phyloP scores from a whole-genome alignment of 2,113 vertebrate species.

The Podarcis cretensis region DNA sequence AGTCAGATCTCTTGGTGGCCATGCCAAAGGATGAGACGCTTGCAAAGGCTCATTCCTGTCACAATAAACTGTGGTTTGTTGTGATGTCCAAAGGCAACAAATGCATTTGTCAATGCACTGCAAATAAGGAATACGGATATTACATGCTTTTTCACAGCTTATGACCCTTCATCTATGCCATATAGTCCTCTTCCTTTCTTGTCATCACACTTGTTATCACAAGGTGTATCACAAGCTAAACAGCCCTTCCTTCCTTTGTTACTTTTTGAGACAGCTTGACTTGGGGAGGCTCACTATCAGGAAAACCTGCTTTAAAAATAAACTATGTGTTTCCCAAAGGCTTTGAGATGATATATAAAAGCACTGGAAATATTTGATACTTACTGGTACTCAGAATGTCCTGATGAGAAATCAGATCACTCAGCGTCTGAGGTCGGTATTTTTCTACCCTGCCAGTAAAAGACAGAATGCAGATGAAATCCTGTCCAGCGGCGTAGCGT shows the following conservation, averaged over 20 bases:
- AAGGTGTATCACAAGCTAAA: neutral
- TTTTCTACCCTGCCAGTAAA: conserved; percentile 90
- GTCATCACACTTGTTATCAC: neutral
- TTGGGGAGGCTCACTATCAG: neutral
- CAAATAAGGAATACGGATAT: too few species aligned
- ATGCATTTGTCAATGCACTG: neutral
- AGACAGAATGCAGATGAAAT: neutral
- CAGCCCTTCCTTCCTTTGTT: neutral
- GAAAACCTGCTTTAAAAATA: neutral
- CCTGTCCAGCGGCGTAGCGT: too few species aligned
- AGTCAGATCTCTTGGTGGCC: neutral
- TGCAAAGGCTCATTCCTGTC: neutral
- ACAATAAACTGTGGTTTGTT: neutral
- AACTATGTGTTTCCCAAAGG: neutral
- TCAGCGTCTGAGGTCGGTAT: conserved; percentile 90
- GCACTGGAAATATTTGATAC: neutral
- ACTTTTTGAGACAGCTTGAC: neutral
- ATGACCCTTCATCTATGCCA: neutral
- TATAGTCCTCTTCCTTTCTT: neutral
- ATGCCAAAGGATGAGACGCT: neutral
- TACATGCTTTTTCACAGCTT: neutral
- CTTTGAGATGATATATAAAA: neutral
- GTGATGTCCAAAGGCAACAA: neutral
- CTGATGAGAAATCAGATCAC: conserved; percentile 92
- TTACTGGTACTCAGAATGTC: conserved; percentile 94